phyloP scores from a whole-genome alignment of 2,888 invertebrate genomes.

The Masnerella sp. region DNA sequence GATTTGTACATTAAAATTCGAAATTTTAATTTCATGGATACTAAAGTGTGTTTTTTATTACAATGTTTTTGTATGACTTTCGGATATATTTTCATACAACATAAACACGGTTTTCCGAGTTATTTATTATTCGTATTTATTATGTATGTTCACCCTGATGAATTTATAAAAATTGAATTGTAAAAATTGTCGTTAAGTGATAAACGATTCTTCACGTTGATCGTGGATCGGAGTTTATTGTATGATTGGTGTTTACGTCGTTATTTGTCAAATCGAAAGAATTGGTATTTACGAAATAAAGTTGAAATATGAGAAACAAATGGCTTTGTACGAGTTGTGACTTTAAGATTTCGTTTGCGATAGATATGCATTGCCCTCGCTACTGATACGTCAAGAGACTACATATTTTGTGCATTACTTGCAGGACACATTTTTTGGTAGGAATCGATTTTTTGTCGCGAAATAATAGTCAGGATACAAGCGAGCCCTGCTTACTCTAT shows the following conservation, averaged over 20 bases:
- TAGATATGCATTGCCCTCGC: slow-evolving; percentile 13
- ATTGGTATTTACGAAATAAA: slow-evolving; percentile 4
- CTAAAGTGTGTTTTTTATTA: too few relatives aligned
- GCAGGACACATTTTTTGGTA: not conserved
- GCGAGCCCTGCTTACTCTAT: not conserved
- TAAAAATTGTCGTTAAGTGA: too few relatives aligned
- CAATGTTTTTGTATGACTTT: too few relatives aligned
- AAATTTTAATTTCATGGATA: too few relatives aligned
- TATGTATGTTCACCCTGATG: too few relatives aligned
- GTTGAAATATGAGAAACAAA: slow-evolving; percentile 39
- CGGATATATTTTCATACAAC: too few relatives aligned
- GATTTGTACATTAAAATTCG: too few relatives aligned
- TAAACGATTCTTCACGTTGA: slow-evolving; percentile 21
- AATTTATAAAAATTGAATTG: too few relatives aligned
- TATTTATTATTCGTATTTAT: too few relatives aligned
- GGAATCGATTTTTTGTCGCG: slow-evolving; percentile 10
- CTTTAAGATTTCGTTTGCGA: slow-evolving; percentile 15
- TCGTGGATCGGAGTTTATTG: not conserved
- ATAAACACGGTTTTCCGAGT: too few relatives aligned
- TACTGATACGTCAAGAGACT: slow-evolving; percentile 3
- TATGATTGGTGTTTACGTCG: slow-evolving; percentile 23
- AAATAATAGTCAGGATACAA: slow-evolving; percentile 10
- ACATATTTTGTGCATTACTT: slow-evolving; percentile 12
- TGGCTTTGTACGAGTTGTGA: slow-evolving; percentile 8
- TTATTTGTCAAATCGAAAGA: slow-evolving; percentile 9